Evolutionary conservation across 2,113 vertebrate species (phyloP), one percentile per base, ranked within the genome.

Genomic region (Sula dactylatra): DNA sequence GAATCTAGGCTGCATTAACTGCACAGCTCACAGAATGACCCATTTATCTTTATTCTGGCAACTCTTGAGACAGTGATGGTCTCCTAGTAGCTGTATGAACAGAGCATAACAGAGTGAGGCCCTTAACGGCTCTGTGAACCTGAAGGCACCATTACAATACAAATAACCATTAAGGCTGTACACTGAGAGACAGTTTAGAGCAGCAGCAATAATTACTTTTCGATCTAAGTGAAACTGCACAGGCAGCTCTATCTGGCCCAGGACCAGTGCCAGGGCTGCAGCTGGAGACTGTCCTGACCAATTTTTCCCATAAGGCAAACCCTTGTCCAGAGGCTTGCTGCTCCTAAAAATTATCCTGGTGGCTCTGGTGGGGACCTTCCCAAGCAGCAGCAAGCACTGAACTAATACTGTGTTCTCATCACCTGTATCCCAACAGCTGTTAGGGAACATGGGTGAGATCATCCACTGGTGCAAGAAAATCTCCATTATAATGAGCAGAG

Each of bases 1-100:
- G 17, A 47, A 56, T 78, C 27, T 54, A 59, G 31, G 40, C 34
- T 85, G 56, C 59, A n/a, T 87, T 73, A 82, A 34, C 32, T 59
- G 49, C 70, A 54, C n/a, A 66, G 65, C 27, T 71, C 59, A 82
- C 26, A 54, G 45, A 66, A 78, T 0, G 3, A 88, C 1, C 4
- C 52, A 36, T 94, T 94, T 86, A 31, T 82, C 71, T 38, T 93
- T 74, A 32, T 79, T 67, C 44, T 91, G 82, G 52, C 52, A 76
- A 40, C 21, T 71, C 9, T 11, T 49, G 31, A 32, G 31, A 16
- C 24, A 36, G 11, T 26, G 44, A 58, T 0, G 0, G 12, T 65
- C 56, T 90, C 88, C 52, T 64, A 40, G n/a, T 58, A 61, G 62
- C 40, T 65, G 19, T 44, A 11, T n/a, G 65, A 82, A 58, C 29